These are phyloP conservation scores for Gnathonemus longibarbis DNA, from an alignment of 2,113 vertebrate genomes.

Conservation along the genomic window DNA sequence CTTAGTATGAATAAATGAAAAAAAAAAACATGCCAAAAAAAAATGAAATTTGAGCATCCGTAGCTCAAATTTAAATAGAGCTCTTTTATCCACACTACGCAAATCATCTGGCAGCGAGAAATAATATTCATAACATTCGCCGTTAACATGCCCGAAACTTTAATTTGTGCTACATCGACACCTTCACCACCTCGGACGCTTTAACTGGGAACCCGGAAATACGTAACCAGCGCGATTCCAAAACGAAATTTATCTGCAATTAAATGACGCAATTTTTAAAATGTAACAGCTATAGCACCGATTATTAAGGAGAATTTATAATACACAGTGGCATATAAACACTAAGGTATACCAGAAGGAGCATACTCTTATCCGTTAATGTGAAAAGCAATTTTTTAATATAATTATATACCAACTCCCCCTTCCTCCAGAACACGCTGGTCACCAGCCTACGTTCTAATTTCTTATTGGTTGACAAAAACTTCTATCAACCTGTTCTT, in stretches of 20 bases:
- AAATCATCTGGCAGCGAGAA: background rate
- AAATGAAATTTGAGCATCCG: background rate
- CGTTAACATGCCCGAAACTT: background rate
- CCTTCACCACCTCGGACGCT: background rate
- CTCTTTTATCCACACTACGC: background rate
- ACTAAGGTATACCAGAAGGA: background rate
- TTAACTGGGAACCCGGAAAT: background rate
- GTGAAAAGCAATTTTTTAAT: background rate
- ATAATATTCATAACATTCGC: background rate
- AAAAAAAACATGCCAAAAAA: background rate
- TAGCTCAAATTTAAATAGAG: background rate
- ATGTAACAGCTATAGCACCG: background rate
- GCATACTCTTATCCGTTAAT: background rate
- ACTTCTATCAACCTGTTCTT: background rate
- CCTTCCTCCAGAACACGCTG: background rate
- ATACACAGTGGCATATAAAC: background rate
- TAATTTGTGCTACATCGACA: background rate
- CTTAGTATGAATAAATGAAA: background rate
- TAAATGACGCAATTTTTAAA: background rate
- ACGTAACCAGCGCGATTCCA: background rate
- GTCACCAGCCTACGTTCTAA: background rate
- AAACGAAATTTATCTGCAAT: no score
- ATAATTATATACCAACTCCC: background rate
- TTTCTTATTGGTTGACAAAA: background rate
- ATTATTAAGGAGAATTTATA: background rate